Evolutionary conservation across 2,888 invertebrate species (phyloP), one percentile per base, ranked within the genome.

Genomic region (Synergus laeviventris): DNA sequence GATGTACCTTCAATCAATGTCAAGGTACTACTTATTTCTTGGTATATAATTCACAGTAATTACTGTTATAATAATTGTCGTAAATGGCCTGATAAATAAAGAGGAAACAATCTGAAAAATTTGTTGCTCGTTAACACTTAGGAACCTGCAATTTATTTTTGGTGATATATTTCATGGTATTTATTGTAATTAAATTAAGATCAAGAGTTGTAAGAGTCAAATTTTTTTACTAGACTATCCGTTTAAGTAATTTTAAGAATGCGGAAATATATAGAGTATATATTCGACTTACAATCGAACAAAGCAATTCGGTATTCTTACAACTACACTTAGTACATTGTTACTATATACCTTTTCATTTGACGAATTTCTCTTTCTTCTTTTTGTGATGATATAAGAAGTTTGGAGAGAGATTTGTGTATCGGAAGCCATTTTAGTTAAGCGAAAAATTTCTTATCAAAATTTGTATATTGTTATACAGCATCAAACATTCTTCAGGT

Each of bases 391-490:
- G 49, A 31, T 16, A 70, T n/a, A 70, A 70, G 36, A 70, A 59
- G 39, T n/a, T 74, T 24, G 16, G 12, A 42, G 38, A 74, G 14
- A 36, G 14, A 74, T 18, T 21, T 16, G 16, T 74, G 56, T 18
- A 36, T 39, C 21, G 45, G 42, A 16, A 31, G 21, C 21, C 16
- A 45, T 70, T 59, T 56, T 66, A 36, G 24, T 60, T 77, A 83
- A 78, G 79, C 45, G 18, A 39, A 70, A 42, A 64, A 42, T 9
- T n/a, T 62, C n/a, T 9, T 1, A n/a, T 62, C 18, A 36, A n/a
- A 36, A 62, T 62, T 38, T n/a, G 5, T 31, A 5, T 21, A n/a
- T 21, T 45, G 16, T 45, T n/a, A n/a, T n/a, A n/a, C n/a, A n/a
- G n/a, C n/a, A n/a, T n/a, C n/a, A n/a, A n/a, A n/a, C n/a, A n/a